Base-by-base conservation (phyloP, 30 jellyfish, hydroid and myxozoan species). In the Pseudorhiza aurosa region DNA sequence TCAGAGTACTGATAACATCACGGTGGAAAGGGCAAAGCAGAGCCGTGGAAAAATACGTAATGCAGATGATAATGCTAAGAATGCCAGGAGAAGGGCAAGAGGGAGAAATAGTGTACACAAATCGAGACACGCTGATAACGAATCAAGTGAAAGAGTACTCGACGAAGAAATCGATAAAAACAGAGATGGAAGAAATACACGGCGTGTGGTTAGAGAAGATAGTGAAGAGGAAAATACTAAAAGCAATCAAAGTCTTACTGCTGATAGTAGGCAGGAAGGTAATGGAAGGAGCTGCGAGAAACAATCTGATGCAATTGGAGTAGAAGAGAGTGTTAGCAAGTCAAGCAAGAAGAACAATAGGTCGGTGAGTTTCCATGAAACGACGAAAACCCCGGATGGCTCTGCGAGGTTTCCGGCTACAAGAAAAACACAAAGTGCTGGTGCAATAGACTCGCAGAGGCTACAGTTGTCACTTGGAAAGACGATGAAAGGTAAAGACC, bases 361-460 rank as follows among this genome's bases (percentile, higher is more conserved):
- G 56, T 73, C 86, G 30, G 86, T 73, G 15, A 73, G 86, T 19
- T 73, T 73, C 28, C 72, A 73, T 32, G 89, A 62, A 29, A 65
- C 77, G 22, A 62, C 74, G 0, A 78, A 73, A 33, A 8, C 17
- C 17, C 33, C 59, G 0, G 72, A 27, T 22, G 46, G 46, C 24
- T 10, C 84, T 1, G 57, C 65, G 77, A 65, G 42, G 33, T 45
- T 37, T 12, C 77, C 83, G 35, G 43, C 51, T 8, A 25, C 91
- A 17, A 40, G 88, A 44, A 80, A 80, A 42, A 25, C 84, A 5
- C 29, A 62, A 33, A 65, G 91, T 37, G 69, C 91, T 12, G 91
- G 91, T 26, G 68, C 91, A 0, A 33, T 65, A 47, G 65, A 55
- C 30, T 35, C 72, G 10, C 69, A 50, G 0, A 67, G 69, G 30